Percentiles rank a stretch among this genome's conserved stretches.
These are phyloP conservation scores for Choreutis nemorana DNA, from an alignment of 2,888 invertebrate species.

Conservation along the genomic window DNA sequence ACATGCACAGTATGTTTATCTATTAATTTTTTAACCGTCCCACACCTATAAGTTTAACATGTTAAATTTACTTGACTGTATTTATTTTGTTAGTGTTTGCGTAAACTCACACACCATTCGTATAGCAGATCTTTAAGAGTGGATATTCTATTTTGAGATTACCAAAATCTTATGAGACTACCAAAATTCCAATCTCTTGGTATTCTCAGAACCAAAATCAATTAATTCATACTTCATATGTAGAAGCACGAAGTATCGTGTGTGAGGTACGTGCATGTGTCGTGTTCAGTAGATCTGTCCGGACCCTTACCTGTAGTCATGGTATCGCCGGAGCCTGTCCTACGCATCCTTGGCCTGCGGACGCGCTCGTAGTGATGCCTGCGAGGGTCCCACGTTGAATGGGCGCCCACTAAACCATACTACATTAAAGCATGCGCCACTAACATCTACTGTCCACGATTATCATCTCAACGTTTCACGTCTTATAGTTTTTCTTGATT, in stretches of 20 bases:
- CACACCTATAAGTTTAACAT: no score
- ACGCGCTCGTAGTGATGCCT: conserved; percentile 91
- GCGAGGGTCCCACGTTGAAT: conserved; percentile 89
- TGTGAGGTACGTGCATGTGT: no score
- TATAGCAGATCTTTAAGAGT: neutral
- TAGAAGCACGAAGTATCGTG: no score
- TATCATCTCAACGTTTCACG: conserved; percentile 17
- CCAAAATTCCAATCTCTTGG: conserved; percentile 2
- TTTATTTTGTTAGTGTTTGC: no score
- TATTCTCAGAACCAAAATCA: conserved; percentile 8
- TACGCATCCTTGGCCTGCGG: conserved; percentile 72
- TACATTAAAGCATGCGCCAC: conserved; percentile 72
- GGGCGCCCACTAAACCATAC: conserved; percentile 60
- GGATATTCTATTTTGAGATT: neutral
- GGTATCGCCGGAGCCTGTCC: conserved; percentile 73
- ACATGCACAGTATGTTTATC: no score
- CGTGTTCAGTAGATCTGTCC: no score
- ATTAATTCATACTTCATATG: conserved; percentile 7
- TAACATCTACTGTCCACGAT: conserved; percentile 11
- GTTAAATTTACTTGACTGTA: no score
- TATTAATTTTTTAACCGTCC: no score
- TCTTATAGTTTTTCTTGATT: neutral
- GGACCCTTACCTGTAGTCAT: conserved; percentile 62
- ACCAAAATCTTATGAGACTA: conserved; percentile 1
- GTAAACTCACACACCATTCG: no score